Base-by-base conservation (phyloP, 2,113 vertebrate genomes). In the Vidua chalybeata region DNA sequence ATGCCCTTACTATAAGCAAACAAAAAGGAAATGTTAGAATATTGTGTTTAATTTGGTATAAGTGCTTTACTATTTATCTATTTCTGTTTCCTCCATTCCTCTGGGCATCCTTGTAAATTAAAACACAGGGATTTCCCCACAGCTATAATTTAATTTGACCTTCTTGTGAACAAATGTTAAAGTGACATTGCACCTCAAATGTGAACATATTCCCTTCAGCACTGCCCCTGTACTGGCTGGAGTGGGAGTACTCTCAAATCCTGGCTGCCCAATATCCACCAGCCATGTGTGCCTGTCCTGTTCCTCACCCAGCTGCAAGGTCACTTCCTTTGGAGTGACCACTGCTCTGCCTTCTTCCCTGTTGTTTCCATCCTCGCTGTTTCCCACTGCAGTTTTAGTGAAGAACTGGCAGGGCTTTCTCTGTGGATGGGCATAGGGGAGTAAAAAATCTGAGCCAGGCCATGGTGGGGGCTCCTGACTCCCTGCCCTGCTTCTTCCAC, bases 91-190 rank as follows among this genome's bases (percentile, higher is more conserved):
- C 41, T 88, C 28, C 51, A 18, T 76, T 84, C 67, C 71, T 68
- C 13, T 85, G 37, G 49, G 41, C 22, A 55, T 46, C 54, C 19
- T 46, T 46, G 18, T 75, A 84, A 90, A 86, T 67, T 41, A 75
- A 63, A 89, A 83, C 76, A 31, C 59, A 81, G n/a, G 14, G 20
- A 39, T 88, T 91, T 89, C 41, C 77, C 37, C 27, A 39, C 35
- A 91, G 69, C n/a, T 87, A 16, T 69, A 61, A 75, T 78, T 87
- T 78, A 62, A 89, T 91, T 88, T 88, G 51, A 88, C 84, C 27
- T 37, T 61, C 31, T 74, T 56, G 18, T 71, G 85, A 55, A 79
- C 41, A 77, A 67, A 37, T 43, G 54, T 72, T 45, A 14, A 79
- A 51, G 49, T 37, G 45, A 67, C 18, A 14, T 23, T 48, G 23